phyloP scores from a whole-genome alignment of 2,797 vertebrate genomes.

The Oceanodroma leucorhoa region DNA sequence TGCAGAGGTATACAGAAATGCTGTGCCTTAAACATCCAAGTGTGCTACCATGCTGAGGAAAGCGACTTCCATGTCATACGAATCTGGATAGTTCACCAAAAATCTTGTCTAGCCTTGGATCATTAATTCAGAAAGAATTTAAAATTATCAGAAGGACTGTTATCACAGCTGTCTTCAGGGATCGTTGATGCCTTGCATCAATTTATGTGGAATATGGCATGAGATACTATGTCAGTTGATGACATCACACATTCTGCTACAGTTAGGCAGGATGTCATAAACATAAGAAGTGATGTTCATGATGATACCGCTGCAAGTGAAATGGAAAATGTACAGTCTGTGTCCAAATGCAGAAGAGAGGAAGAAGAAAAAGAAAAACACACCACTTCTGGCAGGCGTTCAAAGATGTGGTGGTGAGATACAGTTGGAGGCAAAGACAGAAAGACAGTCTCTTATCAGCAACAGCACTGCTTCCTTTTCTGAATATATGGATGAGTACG shows the following conservation, averaged over 20 bases:
- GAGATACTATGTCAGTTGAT: neutral
- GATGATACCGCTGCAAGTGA: neutral
- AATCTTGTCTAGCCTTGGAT: neutral
- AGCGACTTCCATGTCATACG: neutral
- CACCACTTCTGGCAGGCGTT: neutral
- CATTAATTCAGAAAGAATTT: neutral
- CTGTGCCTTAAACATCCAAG: neutral
- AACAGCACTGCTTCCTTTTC: neutral
- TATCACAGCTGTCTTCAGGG: neutral
- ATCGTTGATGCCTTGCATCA: neutral
- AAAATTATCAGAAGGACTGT: neutral
- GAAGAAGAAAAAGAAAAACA: neutral
- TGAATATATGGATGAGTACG: neutral
- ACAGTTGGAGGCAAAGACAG: neutral
- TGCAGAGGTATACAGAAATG: neutral
- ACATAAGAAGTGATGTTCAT: neutral
- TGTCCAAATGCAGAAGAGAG: neutral
- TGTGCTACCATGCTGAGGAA: neutral
- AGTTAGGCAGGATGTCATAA: neutral
- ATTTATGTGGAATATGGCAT: neutral
- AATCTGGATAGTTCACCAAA: neutral
- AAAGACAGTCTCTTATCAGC: neutral
- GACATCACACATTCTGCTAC: neutral
- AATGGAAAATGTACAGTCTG: neutral
- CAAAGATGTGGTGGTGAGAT: neutral